Base-by-base conservation (phyloP, 2,113 vertebrate genomes). In the Leucopsar rothschildi region DNA sequence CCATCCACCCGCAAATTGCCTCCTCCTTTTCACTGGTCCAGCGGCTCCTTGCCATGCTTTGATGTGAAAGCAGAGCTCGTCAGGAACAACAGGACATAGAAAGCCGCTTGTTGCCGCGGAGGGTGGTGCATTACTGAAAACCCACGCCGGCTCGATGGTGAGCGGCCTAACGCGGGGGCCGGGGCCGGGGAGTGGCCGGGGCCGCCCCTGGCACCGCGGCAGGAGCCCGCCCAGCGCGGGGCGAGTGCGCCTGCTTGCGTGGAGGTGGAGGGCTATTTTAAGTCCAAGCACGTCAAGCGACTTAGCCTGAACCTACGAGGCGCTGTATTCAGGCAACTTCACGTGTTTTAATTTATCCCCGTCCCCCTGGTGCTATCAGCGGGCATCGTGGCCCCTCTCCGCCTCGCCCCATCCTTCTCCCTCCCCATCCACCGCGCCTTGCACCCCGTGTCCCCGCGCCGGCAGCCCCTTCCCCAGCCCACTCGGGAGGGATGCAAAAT, bases 401-500 rank as follows among this genome's bases (percentile, higher is more conserved):
- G 20, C 64, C 53, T 25, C 42, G 9, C n/a, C 22, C 64, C 39
- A 53, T 75, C 45, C 45, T 37, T 66, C 17, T 11, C 11, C 20
- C 11, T 35, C 4, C 14, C 44, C 15, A 61, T 75, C 47, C n/a
- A 27, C 61, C 25, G 39, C 37, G 27, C 70, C n/a, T 81, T 42
- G 80, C 73, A n/a, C 28, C 37, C 52, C 56, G 47, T n/a, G 50
- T 42, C 52, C 84, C 65, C 70, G 28, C 50, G 59, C 59, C 20
- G 65, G 76, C 87, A 96, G 90, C 80, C 93, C 96, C 88, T 75
- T 96, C 94, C 96, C 95, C 87, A 97, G 95, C 96, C 97, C 94
- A 63, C 94, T 96, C 53, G 90, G 88, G 92, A 93, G 96, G 92
- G 97, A 96, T 95, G 97, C 97, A 97, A 98, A 98, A 98, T 98